phyloP scores from a whole-genome alignment of 2,113 vertebrate genomes.

The Carettochelys insculpta region DNA sequence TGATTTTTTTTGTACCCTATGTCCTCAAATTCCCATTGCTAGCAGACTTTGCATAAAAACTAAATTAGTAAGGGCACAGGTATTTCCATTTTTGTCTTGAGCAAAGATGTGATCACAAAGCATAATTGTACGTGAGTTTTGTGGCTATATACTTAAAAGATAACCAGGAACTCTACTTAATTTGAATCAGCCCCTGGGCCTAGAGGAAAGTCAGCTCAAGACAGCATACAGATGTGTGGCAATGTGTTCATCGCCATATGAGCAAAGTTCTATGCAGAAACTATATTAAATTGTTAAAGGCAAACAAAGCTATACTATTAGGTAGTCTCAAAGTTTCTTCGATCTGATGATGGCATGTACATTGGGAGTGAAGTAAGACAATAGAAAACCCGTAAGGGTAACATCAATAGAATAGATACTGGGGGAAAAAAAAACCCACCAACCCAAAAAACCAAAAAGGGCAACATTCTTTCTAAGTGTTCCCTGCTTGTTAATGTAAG shows the following conservation, averaged over 20 bases:
- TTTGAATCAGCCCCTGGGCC: constrained; percentile 34
- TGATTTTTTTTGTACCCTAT: not conserved
- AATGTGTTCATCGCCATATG: constrained; percentile 49
- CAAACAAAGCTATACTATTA: constrained; percentile 69
- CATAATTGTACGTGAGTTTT: constrained; percentile 31
- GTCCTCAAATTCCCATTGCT: not conserved
- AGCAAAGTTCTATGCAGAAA: constrained; percentile 61
- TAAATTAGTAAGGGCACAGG: not conserved
- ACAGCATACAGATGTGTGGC: constrained; percentile 27
- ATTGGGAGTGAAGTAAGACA: constrained; percentile 57
- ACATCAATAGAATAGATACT: constrained; percentile 48
- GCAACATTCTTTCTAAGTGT: not conserved
- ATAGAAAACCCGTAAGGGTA: constrained; percentile 55
- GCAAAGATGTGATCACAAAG: constrained; percentile 44
- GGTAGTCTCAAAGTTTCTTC: constrained; percentile 60
- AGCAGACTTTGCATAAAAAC: not conserved
- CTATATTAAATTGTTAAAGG: constrained; percentile 68
- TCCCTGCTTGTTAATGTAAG: constrained; percentile 43
- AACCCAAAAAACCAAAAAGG: constrained; percentile 56
- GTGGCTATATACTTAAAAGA: constrained; percentile 56
- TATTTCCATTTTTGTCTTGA: constrained; percentile 30
- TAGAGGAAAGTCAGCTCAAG: constrained; percentile 35
- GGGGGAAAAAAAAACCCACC: no score
- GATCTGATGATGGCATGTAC: constrained; percentile 71
- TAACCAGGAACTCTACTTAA: constrained; percentile 60